Conservation (phyloP, 2,888 invertebrate species). For the Tanaodytes sp. region DNA sequence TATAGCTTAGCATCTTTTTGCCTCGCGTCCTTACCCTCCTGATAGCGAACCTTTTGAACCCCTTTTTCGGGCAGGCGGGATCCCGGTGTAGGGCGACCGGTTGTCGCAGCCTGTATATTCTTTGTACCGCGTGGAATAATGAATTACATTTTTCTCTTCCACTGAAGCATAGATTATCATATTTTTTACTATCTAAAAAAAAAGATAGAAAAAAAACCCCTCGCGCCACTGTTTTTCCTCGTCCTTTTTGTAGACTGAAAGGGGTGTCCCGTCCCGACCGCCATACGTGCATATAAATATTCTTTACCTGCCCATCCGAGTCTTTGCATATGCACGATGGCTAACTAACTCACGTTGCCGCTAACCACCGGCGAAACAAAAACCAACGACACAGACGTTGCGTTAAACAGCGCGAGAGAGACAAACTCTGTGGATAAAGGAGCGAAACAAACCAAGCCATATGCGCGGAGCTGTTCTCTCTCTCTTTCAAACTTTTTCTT, state of each 20-base stretch:
- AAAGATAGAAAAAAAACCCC: too few species aligned
- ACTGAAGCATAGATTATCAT: slow-evolving; percentile 72
- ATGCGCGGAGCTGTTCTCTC: too few species aligned
- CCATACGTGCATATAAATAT: slow-evolving; percentile 55
- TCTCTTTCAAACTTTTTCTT: too few species aligned
- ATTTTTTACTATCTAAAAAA: slow-evolving; percentile 72
- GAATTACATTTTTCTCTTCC: slow-evolving; percentile 72
- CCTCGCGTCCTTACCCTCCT: slow-evolving; percentile 55
- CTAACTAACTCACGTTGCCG: slow-evolving; percentile 60
- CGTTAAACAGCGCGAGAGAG: too few species aligned
- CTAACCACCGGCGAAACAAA: slow-evolving; percentile 52
- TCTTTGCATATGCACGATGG: slow-evolving; percentile 65
- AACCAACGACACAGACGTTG: slow-evolving; percentile 15
- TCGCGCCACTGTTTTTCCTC: slow-evolving; percentile 50
- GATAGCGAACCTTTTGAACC: slow-evolving; percentile 60
- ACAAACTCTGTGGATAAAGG: too few species aligned
- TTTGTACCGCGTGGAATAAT: slow-evolving; percentile 67
- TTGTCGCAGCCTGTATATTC: slow-evolving; percentile 60
- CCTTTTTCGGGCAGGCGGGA: slow-evolving; percentile 68
- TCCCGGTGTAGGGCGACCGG: slow-evolving; percentile 65
- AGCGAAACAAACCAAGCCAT: too few species aligned
- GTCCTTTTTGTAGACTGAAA: slow-evolving; percentile 51
- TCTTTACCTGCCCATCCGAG: slow-evolving; percentile 60
- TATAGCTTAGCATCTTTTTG: slow-evolving; percentile 45
- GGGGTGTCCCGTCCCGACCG: slow-evolving; percentile 47